Percentiles rank a stretch among this genome's conserved stretches.
phyloP scores from a whole-genome alignment of 1,140 invertebrate species.

The Brachionus plicatilis region DNA sequence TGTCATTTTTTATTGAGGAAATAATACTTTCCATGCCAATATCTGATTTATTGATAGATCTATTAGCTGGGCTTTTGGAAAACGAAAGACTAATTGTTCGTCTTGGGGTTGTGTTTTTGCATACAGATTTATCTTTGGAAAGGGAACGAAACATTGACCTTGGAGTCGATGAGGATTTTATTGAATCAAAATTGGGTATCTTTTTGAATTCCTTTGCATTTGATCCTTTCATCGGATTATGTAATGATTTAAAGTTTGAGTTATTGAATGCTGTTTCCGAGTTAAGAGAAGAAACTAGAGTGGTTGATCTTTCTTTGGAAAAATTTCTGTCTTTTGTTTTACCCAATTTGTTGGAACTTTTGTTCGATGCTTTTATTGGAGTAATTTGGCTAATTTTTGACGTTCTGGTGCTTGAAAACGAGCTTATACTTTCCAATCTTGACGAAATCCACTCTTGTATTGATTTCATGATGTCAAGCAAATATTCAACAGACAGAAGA shows the following conservation, averaged over 20 bases:
- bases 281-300: not conserved
- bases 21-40: not conserved
- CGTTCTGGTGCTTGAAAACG: not conserved
- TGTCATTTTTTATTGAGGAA: constrained; percentile 47
- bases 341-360: not conserved
- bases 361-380: not conserved
- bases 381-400: not conserved
- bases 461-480: constrained; percentile 52
- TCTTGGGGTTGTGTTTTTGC: not conserved
- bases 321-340: not conserved
- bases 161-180: constrained; percentile 3
- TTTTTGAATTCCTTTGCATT: not conserved
- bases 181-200: not conserved
- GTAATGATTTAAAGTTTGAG: not conserved
- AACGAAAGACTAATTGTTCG: not conserved
- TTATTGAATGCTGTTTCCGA: not conserved
- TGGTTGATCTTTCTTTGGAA: not conserved
- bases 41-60: not conserved
- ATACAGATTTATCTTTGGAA: not conserved
- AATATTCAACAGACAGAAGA: constrained; percentile 47
- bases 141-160: not conserved
- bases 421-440: not conserved
- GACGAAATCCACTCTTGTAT: constrained; percentile 36
- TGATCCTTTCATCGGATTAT: not conserved
- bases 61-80: not conserved